A percentile compares a stretch with the other conserved stretches of the same genome.
These are phyloP conservation scores for Drosophila rhopaloa DNA, from an alignment of 1,140 invertebrate species.

Conservation along the genomic window DNA sequence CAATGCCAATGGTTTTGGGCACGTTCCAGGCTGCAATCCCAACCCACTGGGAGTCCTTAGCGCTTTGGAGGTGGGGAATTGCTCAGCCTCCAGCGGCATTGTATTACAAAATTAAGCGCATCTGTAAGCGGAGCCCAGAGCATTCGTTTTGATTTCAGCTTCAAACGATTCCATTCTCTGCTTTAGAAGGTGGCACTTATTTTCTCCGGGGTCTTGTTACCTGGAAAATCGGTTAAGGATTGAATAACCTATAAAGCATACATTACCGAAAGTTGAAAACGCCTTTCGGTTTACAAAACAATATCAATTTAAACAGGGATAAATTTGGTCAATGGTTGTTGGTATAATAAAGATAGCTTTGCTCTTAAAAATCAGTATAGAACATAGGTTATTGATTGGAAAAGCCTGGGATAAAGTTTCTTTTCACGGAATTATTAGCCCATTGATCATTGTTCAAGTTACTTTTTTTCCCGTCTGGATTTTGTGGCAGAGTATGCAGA, in stretches of 20 bases:
- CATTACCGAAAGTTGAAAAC: too few species aligned
- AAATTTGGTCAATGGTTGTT: too few species aligned
- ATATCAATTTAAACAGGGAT: too few species aligned
- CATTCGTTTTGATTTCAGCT: constrained; percentile 65
- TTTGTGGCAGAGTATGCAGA: constrained; percentile 21
- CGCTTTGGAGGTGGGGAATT: constrained; percentile 23
- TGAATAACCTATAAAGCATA: background rate
- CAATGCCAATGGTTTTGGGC: constrained; percentile 45
- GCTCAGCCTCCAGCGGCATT: constrained; percentile 47
- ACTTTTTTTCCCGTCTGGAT: background rate
- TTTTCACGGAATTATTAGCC: background rate
- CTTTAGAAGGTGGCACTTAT: background rate
- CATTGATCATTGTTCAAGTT: background rate
- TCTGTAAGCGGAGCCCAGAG: constrained; percentile 59
- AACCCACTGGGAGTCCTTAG: constrained; percentile 47
- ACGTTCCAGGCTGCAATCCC: constrained; percentile 35
- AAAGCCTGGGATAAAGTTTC: too few species aligned
- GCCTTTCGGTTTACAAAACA: too few species aligned
- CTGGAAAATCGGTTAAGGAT: background rate
- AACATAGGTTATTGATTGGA: background rate
- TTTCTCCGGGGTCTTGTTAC: background rate
- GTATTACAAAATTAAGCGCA: constrained; percentile 70
- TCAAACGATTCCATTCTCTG: constrained; percentile 28
- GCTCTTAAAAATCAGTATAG: too few species aligned
- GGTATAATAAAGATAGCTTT: too few species aligned